These are phyloP conservation scores for Agrochola litura DNA, from an alignment of 2,888 invertebrate genomes.

Conservation along the genomic window DNA sequence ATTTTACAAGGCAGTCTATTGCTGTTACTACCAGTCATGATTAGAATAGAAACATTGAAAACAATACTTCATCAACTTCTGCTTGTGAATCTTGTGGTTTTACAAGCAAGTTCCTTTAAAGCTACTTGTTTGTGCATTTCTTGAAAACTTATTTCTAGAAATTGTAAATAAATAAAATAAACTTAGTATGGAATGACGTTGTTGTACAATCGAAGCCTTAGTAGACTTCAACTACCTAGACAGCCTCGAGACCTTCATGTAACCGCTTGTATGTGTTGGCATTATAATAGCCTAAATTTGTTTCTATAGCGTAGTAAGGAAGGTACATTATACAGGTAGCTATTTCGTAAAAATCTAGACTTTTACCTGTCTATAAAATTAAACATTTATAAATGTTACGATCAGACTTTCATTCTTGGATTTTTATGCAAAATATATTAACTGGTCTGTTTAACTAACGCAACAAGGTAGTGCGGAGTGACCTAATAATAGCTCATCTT, in stretches of 20 bases:
- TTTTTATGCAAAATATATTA: conserved; percentile 7
- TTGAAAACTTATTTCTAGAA: conserved; percentile 3
- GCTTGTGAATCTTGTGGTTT: conserved; percentile 3
- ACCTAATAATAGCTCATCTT: background rate
- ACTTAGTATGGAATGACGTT: conserved; percentile 3
- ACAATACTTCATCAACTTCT: background rate
- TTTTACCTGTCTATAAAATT: background rate
- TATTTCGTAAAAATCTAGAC: background rate
- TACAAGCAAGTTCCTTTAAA: conserved; percentile 7
- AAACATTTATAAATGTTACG: background rate
- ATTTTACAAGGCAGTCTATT: background rate
- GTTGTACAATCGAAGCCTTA: conserved; percentile 23
- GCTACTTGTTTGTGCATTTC: background rate
- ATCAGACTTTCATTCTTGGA: background rate
- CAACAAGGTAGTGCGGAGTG: conserved; percentile 22
- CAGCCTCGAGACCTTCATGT: background rate
- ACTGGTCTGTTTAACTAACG: conserved; percentile 61
- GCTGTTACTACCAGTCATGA: background rate
- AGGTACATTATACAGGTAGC: background rate
- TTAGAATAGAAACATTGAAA: background rate
- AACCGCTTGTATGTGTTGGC: background rate
- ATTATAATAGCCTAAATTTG: background rate
- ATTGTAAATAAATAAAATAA: conserved; percentile 25
- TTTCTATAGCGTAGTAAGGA: background rate
- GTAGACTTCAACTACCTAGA: conserved; percentile 21